A percentile compares a stretch with the other conserved stretches of the same genome.
These are phyloP conservation scores for Anadara kagoshimensis DNA, from an alignment of 1,140 invertebrate species.

Conservation along the genomic window DNA sequence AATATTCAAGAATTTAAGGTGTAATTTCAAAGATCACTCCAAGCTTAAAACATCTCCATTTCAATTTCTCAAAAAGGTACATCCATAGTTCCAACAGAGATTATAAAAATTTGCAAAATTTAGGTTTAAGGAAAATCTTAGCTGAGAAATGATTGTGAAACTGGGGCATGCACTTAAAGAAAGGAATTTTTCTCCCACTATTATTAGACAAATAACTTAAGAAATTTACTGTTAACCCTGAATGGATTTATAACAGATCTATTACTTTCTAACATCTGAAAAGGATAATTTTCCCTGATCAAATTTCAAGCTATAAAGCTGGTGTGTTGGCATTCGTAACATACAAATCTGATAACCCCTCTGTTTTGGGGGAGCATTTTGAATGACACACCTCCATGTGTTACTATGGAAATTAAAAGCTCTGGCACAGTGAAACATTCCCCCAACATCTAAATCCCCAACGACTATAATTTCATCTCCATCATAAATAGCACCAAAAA, in stretches of 20 bases:
- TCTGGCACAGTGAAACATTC: conserved; percentile 51
- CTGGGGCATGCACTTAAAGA: too few species aligned
- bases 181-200: too few species aligned
- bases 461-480: conserved; percentile 61
- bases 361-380: conserved; percentile 38
- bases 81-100: too few species aligned
- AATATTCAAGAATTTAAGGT: too few species aligned
- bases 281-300: conserved; percentile 15
- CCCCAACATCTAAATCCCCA: conserved; percentile 61
- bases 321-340: conserved; percentile 25
- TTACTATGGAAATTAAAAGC: conserved; percentile 54
- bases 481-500: conserved; percentile 52
- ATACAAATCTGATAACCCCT: conserved; percentile 23
- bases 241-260: not conserved
- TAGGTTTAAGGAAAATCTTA: too few species aligned
- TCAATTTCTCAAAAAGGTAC: too few species aligned
- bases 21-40: too few species aligned
- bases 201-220: not conserved
- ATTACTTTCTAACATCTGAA: not conserved
- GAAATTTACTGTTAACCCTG: not conserved
- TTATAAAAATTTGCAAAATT: too few species aligned
- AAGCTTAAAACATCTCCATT: too few species aligned
- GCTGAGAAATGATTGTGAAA: too few species aligned
- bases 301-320: conserved; percentile 11
- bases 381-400: conserved; percentile 55